Evolutionary conservation across 2,888 invertebrate genomes (phyloP).

Genomic region (Agrochola macilenta): DNA sequence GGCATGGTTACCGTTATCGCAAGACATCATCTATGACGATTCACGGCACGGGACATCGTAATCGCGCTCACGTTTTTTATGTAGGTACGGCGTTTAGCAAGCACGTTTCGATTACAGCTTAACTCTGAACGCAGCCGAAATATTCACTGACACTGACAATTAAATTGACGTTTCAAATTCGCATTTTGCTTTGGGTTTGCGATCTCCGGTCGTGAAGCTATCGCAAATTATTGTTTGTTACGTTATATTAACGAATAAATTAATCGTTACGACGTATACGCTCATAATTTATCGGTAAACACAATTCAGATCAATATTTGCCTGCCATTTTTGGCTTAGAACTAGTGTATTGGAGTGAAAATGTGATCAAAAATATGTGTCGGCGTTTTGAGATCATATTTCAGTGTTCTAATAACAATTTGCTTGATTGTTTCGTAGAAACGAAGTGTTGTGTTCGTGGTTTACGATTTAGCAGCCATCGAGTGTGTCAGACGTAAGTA

Average conservation of each 20-base stretch:
- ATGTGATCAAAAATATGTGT: conserved; percentile 35
- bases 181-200: conserved; percentile 25
- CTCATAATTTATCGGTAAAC: neutral
- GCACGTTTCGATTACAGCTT: too few species aligned
- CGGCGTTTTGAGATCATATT: conserved; percentile 51
- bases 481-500: conserved; percentile 42
- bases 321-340: neutral
- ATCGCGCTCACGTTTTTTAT: too few species aligned
- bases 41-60: too few species aligned
- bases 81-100: too few species aligned
- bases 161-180: conserved; percentile 33
- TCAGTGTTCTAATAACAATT: conserved; percentile 43
- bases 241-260: conserved; percentile 27
- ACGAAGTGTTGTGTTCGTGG: conserved; percentile 42
- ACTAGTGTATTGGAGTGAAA: conserved; percentile 7
- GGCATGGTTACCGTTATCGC: too few species aligned
- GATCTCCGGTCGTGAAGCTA: conserved; percentile 26
- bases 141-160: conserved; percentile 30
- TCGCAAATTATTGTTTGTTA: conserved; percentile 39
- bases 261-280: neutral
- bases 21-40: too few species aligned
- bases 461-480: conserved; percentile 14
- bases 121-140: neutral
- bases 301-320: neutral
- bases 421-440: conserved; percentile 39